These are phyloP conservation scores for Lycorma delicatula DNA, from an alignment of 1,140 invertebrate genomes.

Conservation along the genomic window DNA sequence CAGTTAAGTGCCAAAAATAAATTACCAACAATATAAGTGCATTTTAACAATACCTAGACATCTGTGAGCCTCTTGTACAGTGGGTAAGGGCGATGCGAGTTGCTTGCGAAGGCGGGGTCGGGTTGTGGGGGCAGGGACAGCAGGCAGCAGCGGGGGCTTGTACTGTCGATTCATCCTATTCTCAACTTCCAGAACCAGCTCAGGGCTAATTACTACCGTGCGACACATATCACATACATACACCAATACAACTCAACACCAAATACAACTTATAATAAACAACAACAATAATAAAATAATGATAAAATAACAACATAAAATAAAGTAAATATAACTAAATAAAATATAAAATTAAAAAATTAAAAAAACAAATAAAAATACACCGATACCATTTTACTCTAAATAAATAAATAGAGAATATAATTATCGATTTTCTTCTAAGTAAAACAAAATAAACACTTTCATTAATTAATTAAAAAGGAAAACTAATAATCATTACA, in stretches of 20 bases:
- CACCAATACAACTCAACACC: conserved; percentile 1
- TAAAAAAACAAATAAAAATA: too few species aligned
- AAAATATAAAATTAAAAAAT: too few species aligned
- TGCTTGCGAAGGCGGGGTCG: conserved; percentile 28
- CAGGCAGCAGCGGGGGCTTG: conserved; percentile 52
- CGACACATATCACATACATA: conserved; percentile 9
- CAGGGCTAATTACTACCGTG: conserved; percentile 68
- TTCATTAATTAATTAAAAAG: too few species aligned
- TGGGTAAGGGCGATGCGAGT: conserved; percentile 39
- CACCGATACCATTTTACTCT: too few species aligned
- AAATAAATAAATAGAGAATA: too few species aligned
- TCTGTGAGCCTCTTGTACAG: conserved; percentile 43
- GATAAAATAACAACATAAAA: conserved; percentile 41
- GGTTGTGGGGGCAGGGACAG: conserved; percentile 38
- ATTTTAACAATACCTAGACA: conserved; percentile 14
- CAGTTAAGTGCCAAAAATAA: too few species aligned
- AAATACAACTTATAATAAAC: conserved; percentile 22
- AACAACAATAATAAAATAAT: conserved; percentile 32
- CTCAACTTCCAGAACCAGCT: conserved; percentile 79
- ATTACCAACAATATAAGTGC: too few species aligned
- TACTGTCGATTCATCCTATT: conserved; percentile 78
- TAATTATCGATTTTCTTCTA: too few species aligned
- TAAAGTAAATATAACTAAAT: too few species aligned
- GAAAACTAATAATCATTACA: too few species aligned
- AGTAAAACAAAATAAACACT: too few species aligned